Percentiles rank a stretch among this genome's conserved stretches.
Conservation (phyloP, 2,888 invertebrate genomes). For the Theretra japonica region DNA sequence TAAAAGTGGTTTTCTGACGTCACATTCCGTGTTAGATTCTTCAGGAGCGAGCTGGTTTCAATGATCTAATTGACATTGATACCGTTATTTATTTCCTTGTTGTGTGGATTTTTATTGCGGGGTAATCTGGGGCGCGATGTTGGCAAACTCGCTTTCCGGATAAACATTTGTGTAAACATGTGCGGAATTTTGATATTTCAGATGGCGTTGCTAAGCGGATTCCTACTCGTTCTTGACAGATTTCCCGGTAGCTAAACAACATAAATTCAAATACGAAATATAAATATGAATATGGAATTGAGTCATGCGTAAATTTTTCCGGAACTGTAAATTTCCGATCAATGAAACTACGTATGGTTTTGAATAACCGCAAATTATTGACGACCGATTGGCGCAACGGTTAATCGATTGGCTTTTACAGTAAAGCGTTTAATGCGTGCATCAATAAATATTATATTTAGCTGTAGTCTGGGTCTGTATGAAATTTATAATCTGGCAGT, state of each 20-base stretch:
- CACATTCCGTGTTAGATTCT: conserved; percentile 42
- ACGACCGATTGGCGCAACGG: no score
- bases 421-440: no score
- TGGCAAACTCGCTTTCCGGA: conserved; percentile 22
- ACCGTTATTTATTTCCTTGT: conserved; percentile 41
- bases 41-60: conserved; percentile 55
- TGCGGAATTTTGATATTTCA: not conserved
- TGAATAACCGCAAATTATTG: no score
- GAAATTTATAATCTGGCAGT: no score
- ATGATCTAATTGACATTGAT: conserved; percentile 38
- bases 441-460: no score
- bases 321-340: no score
- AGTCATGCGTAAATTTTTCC: not conserved
- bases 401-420: no score
- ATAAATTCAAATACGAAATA: not conserved
- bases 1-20: conserved; percentile 39
- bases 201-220: not conserved
- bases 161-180: conserved; percentile 9
- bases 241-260: not conserved
- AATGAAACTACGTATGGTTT: no score
- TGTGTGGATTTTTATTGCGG: conserved; percentile 37
- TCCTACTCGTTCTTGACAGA: not conserved
- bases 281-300: not conserved
- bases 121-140: conserved; percentile 30
- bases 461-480: no score